phyloP scores from a whole-genome alignment of 1,140 invertebrate species.

The Drosophila auraria region DNA sequence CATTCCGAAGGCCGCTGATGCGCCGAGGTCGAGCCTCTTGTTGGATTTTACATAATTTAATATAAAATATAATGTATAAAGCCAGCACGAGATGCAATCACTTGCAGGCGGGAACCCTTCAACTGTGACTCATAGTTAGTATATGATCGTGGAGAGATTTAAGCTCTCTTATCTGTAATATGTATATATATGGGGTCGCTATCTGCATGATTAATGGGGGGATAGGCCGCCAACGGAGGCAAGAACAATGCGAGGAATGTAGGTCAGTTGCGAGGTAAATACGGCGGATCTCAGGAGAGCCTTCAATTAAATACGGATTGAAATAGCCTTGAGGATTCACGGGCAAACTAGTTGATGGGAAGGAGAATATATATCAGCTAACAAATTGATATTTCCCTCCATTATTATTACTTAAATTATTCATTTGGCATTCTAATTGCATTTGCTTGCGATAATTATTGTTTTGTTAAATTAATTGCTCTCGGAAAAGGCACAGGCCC shows the following conservation, averaged over 20 bases:
- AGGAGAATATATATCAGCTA: background rate
- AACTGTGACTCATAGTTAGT: conserved; percentile 9
- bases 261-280: conserved; percentile 23
- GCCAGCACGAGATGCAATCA: conserved; percentile 33
- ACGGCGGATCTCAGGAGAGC: conserved; percentile 8
- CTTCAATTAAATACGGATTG: conserved; percentile 13
- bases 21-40: conserved; percentile 14
- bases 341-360: background rate
- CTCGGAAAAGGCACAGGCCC: background rate
- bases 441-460: background rate
- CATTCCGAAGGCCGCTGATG: conserved; percentile 26
- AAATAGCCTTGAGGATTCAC: conserved; percentile 15
- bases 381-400: background rate
- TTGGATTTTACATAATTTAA: background rate
- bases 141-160: conserved; percentile 10
- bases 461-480: background rate
- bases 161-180: conserved; percentile 10
- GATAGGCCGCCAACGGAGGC: conserved; percentile 4
- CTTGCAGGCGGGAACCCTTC: conserved; percentile 9
- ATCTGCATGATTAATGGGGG: conserved; percentile 31
- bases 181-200: background rate
- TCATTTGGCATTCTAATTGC: conserved; percentile 7
- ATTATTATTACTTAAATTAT: conserved; percentile 8
- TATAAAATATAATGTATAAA: conserved; percentile 3
- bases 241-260: conserved; percentile 18